Percentiles rank a stretch among this genome's conserved stretches.
These are phyloP conservation scores for Heptranchias perlo DNA, from an alignment of 2,113 vertebrate genomes.

Conservation along the genomic window DNA sequence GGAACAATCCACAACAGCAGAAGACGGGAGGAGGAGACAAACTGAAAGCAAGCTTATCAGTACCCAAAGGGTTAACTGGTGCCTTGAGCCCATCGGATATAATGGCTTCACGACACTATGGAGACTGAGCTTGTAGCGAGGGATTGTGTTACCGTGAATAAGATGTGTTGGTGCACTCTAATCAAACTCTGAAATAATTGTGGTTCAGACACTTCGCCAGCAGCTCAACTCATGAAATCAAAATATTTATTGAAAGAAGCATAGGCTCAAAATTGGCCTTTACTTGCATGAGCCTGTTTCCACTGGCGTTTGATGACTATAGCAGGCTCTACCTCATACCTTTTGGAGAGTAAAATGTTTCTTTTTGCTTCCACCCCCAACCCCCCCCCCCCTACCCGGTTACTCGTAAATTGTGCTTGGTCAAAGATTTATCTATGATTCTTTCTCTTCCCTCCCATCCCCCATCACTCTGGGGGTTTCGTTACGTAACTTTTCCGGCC, in stretches of 20 bases:
- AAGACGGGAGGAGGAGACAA: neutral
- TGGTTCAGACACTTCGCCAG: constrained; percentile 28
- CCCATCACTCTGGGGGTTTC: neutral
- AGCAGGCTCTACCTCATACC: constrained; percentile 12
- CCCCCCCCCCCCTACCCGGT: neutral
- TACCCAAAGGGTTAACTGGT: neutral
- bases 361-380: neutral
- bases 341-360: constrained; percentile 18
- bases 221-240: constrained; percentile 19
- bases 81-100: neutral
- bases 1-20: neutral
- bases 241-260: constrained; percentile 30
- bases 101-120: neutral
- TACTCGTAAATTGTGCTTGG: constrained; percentile 11
- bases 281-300: constrained; percentile 30
- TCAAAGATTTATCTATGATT: neutral
- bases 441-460: neutral
- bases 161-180: constrained; percentile 18
- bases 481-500: neutral
- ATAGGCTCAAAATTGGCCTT: constrained; percentile 14
- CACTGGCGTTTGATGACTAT: constrained; percentile 30
- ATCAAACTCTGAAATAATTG: constrained; percentile 16
- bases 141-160: constrained; percentile 20
- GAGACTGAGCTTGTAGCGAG: constrained; percentile 8
- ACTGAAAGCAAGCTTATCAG: neutral